phyloP scores from a whole-genome alignment of 1,140 invertebrate species.

The Paraescarpia echinospica region DNA sequence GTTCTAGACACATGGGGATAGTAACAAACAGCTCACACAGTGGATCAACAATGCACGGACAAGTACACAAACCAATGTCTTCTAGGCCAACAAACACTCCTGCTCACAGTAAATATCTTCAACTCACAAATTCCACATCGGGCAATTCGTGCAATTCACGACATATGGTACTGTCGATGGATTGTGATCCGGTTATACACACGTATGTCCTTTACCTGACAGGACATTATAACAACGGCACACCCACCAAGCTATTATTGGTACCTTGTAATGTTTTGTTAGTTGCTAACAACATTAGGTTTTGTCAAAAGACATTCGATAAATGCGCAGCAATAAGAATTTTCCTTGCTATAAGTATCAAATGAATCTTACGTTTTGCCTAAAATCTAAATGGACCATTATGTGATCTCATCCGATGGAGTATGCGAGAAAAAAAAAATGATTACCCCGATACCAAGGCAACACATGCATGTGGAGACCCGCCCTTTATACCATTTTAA shows the following conservation, averaged over 20 bases:
- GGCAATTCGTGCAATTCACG: too few relatives aligned
- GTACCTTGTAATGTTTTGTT: neutral
- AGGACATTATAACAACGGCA: neutral
- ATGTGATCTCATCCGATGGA: too few relatives aligned
- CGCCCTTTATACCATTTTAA: too few relatives aligned
- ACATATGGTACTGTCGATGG: neutral
- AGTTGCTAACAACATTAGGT: neutral
- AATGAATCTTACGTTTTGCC: neutral
- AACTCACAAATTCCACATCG: too few relatives aligned
- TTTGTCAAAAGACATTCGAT: neutral
- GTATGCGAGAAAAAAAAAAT: too few relatives aligned
- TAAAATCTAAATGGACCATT: neutral
- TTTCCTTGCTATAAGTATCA: neutral
- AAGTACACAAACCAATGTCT: neutral
- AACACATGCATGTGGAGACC: too few relatives aligned
- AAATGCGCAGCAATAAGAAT: neutral
- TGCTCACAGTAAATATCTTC: too few relatives aligned
- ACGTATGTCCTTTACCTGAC: neutral
- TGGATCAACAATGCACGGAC: neutral
- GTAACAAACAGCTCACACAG: neutral
- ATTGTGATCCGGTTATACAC: neutral
- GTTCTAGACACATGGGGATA: neutral
- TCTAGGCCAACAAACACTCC: neutral
- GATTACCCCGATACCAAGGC: neutral
- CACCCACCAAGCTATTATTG: neutral